Base-by-base conservation (phyloP, 2,888 invertebrate genomes). In the Sipha maydis region DNA sequence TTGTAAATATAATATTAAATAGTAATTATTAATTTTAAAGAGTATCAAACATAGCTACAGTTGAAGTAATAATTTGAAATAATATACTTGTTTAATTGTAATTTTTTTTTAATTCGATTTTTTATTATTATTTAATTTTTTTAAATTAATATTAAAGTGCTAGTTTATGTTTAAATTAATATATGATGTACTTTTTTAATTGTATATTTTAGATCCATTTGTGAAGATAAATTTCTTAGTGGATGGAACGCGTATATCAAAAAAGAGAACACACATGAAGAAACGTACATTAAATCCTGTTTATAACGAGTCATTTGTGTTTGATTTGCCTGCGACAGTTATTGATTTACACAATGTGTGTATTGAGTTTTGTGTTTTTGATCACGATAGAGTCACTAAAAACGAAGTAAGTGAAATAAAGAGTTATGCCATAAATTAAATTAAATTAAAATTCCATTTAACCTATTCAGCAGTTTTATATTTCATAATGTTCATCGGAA, bases 191-290 rank as follows among this genome's bases (percentile, higher is more conserved):
- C 14, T 34, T 21, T 9, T 2, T 28, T 28, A 28, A 19, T 76
- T 89, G 38, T 21, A 71, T 69, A 82, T 91, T 91, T 73, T 92
- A 92, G 99, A 99, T 93, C 99, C 99, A 89, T 98, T 95, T 93
- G 99, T 99, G 82, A 99, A 99, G 93, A 97, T 99, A 92, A 99
- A 99, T 93, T 94, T 99, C 91, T 93, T 98, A 86, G 98, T 97
- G 93, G 98, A 99, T 93, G 97, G 97, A n/a, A 98, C 99, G 92
- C 95, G 99, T 90, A 97, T 99, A 91, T 97, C 98, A 82, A 99
- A 99, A 94, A 99, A 99, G 94, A 99, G 99, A 94, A 99, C 99
- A 0, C 99, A 99, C 92, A 98, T 99, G 82, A 99, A 99, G 94
- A 99, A 98, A 92, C 95, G 98, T 89, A 99, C 99, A 1, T 93